These are phyloP conservation scores for Trogon surrucura DNA, from an alignment of 2,113 vertebrate species.

Conservation along the genomic window DNA sequence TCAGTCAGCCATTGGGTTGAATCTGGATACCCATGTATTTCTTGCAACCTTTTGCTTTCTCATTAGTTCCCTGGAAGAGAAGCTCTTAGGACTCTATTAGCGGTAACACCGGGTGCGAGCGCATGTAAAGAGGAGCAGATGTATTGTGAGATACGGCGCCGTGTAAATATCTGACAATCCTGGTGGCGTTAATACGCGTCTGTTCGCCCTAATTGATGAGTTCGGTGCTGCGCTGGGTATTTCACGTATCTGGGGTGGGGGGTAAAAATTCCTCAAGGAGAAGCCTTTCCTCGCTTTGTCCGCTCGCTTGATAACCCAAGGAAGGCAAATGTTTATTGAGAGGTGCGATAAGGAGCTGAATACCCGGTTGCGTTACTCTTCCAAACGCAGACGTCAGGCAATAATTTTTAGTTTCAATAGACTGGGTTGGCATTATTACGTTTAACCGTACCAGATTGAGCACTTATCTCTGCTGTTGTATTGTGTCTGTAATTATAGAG, in stretches of 20 bases:
- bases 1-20: neutral
- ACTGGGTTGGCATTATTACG: neutral
- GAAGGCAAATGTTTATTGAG: neutral
- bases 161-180: neutral
- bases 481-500: neutral
- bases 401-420: neutral
- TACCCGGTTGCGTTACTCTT: neutral
- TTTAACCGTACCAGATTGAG: neutral
- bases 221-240: neutral
- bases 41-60: neutral
- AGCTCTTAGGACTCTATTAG: neutral
- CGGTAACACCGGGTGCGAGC: neutral
- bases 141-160: neutral
- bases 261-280: accelerated
- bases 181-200: accelerated
- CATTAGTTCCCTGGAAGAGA: neutral
- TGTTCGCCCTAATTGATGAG: neutral
- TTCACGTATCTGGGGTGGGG: neutral
- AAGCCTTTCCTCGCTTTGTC: neutral
- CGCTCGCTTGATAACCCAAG: neutral
- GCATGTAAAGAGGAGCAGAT: neutral
- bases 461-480: neutral
- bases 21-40: neutral
- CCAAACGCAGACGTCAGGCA: neutral
- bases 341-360: neutral